Evolutionary conservation across 1,140 invertebrate species (phyloP), one percentile per base, ranked within the genome.

Genomic region (Pollicipes pollicipes): DNA sequence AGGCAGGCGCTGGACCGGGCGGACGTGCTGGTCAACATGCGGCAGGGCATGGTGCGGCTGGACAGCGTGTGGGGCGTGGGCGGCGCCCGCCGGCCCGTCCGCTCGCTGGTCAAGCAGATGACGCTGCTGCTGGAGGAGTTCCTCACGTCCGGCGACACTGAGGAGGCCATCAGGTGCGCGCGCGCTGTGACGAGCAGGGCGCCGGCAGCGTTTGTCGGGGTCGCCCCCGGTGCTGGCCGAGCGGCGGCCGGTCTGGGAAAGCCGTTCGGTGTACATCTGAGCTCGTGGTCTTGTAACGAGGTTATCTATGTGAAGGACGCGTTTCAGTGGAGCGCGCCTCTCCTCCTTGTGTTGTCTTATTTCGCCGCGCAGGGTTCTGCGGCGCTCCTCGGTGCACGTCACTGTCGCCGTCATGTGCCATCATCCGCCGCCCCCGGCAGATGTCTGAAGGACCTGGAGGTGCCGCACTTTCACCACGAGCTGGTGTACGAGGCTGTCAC

Each of bases 391-490:
- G 16, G 32, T 35, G 32, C 4, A 16, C 32, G 16, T 4, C 32
- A 4, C 16, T 35, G 17, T 21, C 45, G 17, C 21, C 17, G 2
- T 10, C 17, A 21, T 58, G 45, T 58, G 6, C 24, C 45, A 2
- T 58, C 45, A n/a, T n/a, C n/a, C n/a, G n/a, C n/a, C n/a, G n/a
- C n/a, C n/a, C n/a, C n/a, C n/a, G n/a, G n/a, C 64, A 66, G 64
- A 29, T 66, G 64, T 66, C 83, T 96, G n/a, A 80, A 85, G 0
- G 89, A 91, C 32, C 82, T 96, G 17, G 92, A 95, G 82, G 93
- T 95, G 69, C 93, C 93, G 16, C 93, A 95, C 81, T 96, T 95
- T 80, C 90, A 95, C 80, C 93, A 95, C 81, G 93, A 95, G 82
- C 82, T 95, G 58, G 90, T 77, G 70, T 83, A 82, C 24, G 81